A percentile compares a stretch with the other conserved stretches of the same genome.
Evolutionary conservation across 37 sponge, comb jelly and placozoan genomes (phyloP).

Genomic region (Beroe forskalii): DNA sequence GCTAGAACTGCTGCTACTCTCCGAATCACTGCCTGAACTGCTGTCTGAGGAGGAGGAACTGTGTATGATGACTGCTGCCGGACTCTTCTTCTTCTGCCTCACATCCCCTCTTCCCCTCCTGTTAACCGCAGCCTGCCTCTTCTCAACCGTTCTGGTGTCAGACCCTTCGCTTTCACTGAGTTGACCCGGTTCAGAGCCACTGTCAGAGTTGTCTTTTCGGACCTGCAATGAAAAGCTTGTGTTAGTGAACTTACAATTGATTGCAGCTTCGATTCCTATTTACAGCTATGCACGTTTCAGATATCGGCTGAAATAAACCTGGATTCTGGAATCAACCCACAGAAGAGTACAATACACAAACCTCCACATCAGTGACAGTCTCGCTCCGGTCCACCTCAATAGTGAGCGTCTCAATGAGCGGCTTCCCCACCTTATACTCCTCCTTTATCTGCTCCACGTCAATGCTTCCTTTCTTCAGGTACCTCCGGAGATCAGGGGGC

Average conservation of each 20-base stretch:
- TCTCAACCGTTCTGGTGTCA: neutral
- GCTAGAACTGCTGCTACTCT: neutral
- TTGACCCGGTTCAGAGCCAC: neutral
- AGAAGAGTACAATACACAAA: too few species aligned
- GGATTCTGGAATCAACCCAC: too few species aligned
- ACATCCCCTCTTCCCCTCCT: neutral
- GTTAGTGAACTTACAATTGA: too few species aligned
- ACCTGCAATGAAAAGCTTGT: conserved; percentile 34
- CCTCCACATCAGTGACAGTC: conserved; percentile 20
- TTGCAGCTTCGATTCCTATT: too few species aligned
- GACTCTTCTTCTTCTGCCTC: too few species aligned
- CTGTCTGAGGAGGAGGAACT: conserved; percentile 34
- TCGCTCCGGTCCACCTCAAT: conserved; percentile 54
- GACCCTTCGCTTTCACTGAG: neutral
- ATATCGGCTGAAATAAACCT: too few species aligned
- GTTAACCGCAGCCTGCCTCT: neutral
- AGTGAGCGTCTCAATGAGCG: conserved; percentile 54
- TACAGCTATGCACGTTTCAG: too few species aligned
- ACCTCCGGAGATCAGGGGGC: conserved; percentile 7
- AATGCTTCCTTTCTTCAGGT: conserved; percentile 54
- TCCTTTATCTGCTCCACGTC: conserved; percentile 63
- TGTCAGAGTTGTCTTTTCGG: conserved; percentile 41
- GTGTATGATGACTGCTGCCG: conserved; percentile 13
- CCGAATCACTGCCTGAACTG: conserved; percentile 39
- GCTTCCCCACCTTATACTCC: conserved; percentile 56